Evolutionary conservation across 2,888 invertebrate species (phyloP), one percentile per base, ranked within the genome.

Genomic region (Gnatocerus cornutus): DNA sequence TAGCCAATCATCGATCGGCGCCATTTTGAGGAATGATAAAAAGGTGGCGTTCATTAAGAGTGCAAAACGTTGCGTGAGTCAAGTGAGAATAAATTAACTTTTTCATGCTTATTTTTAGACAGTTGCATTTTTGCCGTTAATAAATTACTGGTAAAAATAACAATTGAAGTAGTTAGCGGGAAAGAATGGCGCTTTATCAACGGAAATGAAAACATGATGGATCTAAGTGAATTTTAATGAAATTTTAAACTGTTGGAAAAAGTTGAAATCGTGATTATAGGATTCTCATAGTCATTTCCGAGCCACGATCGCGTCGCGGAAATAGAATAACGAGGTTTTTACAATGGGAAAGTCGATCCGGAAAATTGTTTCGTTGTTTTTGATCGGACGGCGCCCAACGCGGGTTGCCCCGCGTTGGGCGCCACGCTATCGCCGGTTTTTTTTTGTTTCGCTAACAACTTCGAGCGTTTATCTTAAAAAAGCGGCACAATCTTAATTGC

Each of bases 111-210:
- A 33, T 33, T 33, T 33, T 33, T 33, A 33, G 7, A 33, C n/a
- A n/a, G 33, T 33, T 33, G 33, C 33, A 33, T 33, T 33, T 33
- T 33, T 33, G 33, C 33, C 33, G 33, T 33, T 33, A 33, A 33
- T 33, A 33, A 33, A 33, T 33, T 33, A 33, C 33, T n/a, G 33
- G 7, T 33, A 33, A 33, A 33, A 33, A 33, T 33, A 33, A 33
- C 33, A 33, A 33, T 33, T 33, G 7, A n/a, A 9, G n/a, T 33
- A 33, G 33, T 2, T 7, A n/a, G 33, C 1, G 33, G n/a, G 33
- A 33, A 33, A 33, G 7, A 33, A 33, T 33, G 33, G 33, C 33
- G 33, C n/a, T 33, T 33, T 33, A 33, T 7, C 33, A 33, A 7
- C 33, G 33, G 33, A 33, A 33, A 33, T 33, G 33, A 33, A 33